Percentiles rank a stretch among this genome's conserved stretches.
These are phyloP conservation scores for Drosophila colorata DNA, from an alignment of 2,888 invertebrate species.

Conservation along the genomic window DNA sequence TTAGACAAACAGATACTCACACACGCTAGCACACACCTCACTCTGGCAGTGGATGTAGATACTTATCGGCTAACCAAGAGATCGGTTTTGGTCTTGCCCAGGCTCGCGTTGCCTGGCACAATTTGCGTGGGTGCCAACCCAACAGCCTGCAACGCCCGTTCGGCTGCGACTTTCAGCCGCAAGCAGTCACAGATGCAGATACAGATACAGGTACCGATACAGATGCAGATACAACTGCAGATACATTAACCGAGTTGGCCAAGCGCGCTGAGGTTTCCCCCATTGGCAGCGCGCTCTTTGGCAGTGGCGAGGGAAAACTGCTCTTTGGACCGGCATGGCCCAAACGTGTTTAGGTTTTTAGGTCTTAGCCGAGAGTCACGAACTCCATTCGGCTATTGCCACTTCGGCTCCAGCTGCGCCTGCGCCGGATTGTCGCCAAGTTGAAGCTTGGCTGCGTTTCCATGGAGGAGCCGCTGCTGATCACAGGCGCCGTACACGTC, in stretches of 20 bases:
- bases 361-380: constrained; percentile 65
- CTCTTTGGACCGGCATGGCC: constrained; percentile 64
- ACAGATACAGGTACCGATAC: constrained; percentile 26
- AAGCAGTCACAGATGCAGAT: neutral
- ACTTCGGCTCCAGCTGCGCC: constrained; percentile 7
- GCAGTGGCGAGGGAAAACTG: constrained; percentile 43
- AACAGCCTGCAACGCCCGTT: constrained; percentile 38
- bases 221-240: constrained; percentile 10
- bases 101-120: constrained; percentile 40
- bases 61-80: constrained; percentile 58
- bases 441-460: constrained; percentile 1
- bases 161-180: constrained; percentile 31
- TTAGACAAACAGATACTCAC: constrained; percentile 52
- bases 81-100: constrained; percentile 53
- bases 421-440: constrained; percentile 33
- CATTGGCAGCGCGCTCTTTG: too few relatives aligned
- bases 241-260: neutral
- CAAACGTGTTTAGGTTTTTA: constrained; percentile 78
- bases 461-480: constrained; percentile 34
- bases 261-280: neutral
- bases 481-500: constrained; percentile 58
- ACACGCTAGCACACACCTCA: constrained; percentile 5
- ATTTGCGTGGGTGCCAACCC: constrained; percentile 72
- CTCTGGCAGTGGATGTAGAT: constrained; percentile 27
- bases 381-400: constrained; percentile 35